Base-by-base conservation (phyloP, 2,797 vertebrate genomes). In the Aphelocoma californica region DNA sequence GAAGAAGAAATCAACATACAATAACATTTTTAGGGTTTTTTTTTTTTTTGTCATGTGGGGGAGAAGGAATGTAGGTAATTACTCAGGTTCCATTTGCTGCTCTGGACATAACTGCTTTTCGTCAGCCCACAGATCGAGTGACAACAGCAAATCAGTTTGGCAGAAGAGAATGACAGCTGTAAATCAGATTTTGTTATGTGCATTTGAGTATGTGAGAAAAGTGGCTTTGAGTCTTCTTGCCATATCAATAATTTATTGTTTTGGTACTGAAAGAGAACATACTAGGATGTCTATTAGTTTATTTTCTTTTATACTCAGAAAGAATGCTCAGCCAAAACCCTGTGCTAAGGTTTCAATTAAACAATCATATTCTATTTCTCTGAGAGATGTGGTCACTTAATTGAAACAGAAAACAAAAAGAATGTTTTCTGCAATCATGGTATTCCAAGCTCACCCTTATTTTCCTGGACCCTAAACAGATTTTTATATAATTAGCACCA, bases 1-100 rank as follows among this genome's bases (percentile, higher is more conserved):
- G 96, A 97, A 97, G 69, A 88, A 97, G 96, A 93, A 97, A 97
- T 83, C 93, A 96, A 97, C 96, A 90, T 88, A 92, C 75, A 86
- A 86, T 91, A 88, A 91, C 82, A 88, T 97, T 97, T 97, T 91
- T 61, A 65, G 91, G 88, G 81, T 2, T 17, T 50, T 40, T 1
- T 40, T 1, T 40, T 1, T 97, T 67, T 94, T 74, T 78, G 79
- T 86, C 72, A 67, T 66, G 86, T 26, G 42, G 67, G 45, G 58
- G 62, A 85, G 85, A 91, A 93, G 90, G 74, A 95, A 92, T 54
- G 89, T 53, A 73, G 31, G 77, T 58, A 82, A 97, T 95, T 91
- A 93, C 93, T 95, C 44, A 42, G 81, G 91, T 94, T 93, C 88
- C 67, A 54, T 58, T 95, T 95, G 91, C 92, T 72, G 82, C 90